Conservation (phyloP, 1,140 invertebrate genomes). For the Drosophila kurseongensis region DNA sequence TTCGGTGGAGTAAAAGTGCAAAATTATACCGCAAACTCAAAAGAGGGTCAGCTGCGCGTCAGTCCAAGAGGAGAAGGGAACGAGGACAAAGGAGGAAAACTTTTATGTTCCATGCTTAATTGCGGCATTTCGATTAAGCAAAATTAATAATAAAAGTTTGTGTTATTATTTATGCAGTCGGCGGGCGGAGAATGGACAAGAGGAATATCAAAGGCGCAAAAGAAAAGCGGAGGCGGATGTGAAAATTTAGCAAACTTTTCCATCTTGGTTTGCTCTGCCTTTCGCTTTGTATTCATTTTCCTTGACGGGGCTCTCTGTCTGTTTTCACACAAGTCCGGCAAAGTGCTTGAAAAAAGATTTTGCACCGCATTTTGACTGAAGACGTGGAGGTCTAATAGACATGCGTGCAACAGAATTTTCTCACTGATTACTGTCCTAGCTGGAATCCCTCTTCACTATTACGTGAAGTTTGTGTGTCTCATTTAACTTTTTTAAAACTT, state of each 20-base stretch:
- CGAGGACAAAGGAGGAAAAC: constrained; percentile 34
- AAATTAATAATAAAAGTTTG: constrained; percentile 80
- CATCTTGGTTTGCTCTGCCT: constrained; percentile 11
- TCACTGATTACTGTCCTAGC: constrained; percentile 21
- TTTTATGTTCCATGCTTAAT: constrained; percentile 75
- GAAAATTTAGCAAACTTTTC: constrained; percentile 46
- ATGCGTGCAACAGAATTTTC: constrained; percentile 23
- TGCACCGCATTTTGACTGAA: constrained; percentile 7
- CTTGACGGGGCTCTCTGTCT: background rate
- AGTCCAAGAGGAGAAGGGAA: constrained; percentile 30
- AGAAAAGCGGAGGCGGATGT: constrained; percentile 30
- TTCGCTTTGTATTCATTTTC: constrained; percentile 9
- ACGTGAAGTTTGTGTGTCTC: constrained; percentile 34
- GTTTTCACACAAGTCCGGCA: constrained; percentile 30
- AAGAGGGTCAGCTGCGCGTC: constrained; percentile 33
- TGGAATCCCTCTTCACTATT: constrained; percentile 14
- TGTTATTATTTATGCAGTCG: constrained; percentile 72
- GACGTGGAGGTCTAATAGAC: constrained; percentile 23
- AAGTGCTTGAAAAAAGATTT: constrained; percentile 32
- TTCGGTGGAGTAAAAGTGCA: constrained; percentile 38
- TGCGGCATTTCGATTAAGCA: constrained; percentile 80
- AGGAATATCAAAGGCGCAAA: constrained; percentile 39
- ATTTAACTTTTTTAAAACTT: constrained; percentile 50
- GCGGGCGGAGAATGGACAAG: constrained; percentile 22
- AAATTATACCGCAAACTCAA: constrained; percentile 39